Conservation (phyloP, 2,113 vertebrate genomes). For the Austrofundulus limnaeus region DNA sequence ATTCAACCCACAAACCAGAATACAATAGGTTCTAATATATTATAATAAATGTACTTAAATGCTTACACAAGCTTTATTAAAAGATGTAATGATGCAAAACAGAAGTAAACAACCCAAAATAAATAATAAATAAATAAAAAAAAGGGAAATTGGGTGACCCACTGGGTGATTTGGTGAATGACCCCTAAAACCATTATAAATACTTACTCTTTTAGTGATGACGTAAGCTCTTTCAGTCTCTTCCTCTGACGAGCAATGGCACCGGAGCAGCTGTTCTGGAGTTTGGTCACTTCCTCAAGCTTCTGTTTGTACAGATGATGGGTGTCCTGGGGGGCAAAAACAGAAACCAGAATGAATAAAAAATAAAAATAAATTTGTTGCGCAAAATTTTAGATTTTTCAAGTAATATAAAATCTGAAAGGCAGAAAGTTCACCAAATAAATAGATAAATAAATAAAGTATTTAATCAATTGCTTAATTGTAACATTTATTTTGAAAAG, state of each 20-base stretch:
- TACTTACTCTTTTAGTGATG: constrained; percentile 81
- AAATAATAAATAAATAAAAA: too few species aligned
- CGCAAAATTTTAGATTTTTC: not conserved
- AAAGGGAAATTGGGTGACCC: too few species aligned
- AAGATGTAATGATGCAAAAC: not conserved
- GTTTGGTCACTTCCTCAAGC: constrained; percentile 89
- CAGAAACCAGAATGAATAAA: not conserved
- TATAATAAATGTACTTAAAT: too few species aligned
- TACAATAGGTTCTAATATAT: too few species aligned
- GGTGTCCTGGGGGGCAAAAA: constrained; percentile 80
- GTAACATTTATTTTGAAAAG: too few species aligned
- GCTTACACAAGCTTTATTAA: not conserved
- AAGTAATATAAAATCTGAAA: not conserved
- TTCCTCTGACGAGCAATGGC: constrained; percentile 89
- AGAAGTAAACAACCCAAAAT: not conserved
- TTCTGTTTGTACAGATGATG: constrained; percentile 92
- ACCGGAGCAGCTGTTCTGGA: constrained; percentile 84
- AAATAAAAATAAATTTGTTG: not conserved
- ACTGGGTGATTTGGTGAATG: too few species aligned
- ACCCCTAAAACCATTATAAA: not conserved
- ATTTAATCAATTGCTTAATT: not conserved
- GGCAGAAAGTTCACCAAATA: not conserved
- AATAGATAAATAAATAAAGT: not conserved
- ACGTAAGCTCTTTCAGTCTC: constrained; percentile 84
- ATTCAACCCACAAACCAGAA: too few species aligned